phyloP scores from a whole-genome alignment of 2,888 invertebrate species.

The Parnassius smintheus region DNA sequence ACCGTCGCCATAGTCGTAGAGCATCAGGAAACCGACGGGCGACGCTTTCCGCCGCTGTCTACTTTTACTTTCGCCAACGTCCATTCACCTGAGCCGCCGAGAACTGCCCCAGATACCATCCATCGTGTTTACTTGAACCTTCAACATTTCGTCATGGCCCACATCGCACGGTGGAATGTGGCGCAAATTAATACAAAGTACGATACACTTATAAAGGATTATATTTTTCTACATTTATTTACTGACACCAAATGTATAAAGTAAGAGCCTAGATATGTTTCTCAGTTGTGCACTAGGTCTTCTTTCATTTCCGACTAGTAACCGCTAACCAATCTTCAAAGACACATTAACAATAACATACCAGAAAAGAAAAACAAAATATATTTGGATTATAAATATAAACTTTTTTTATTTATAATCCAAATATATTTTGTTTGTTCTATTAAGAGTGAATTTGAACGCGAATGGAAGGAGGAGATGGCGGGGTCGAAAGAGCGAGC shows the following conservation, averaged over 20 bases:
- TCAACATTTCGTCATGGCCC: slow-evolving; percentile 26
- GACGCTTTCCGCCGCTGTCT: slow-evolving; percentile 52
- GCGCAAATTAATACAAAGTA: slow-evolving; percentile 22
- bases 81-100: slow-evolving; percentile 62
- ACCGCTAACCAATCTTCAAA: too few relatives aligned
- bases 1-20: slow-evolving; percentile 14
- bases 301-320: too few relatives aligned
- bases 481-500: too few relatives aligned
- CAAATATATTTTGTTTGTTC: too few relatives aligned
- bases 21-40: slow-evolving; percentile 50
- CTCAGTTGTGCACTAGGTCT: too few relatives aligned
- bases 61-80: slow-evolving; percentile 74
- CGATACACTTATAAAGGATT: slow-evolving; percentile 11
- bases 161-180: slow-evolving; percentile 25
- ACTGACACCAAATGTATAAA: not conserved
- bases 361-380: too few relatives aligned
- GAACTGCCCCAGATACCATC: slow-evolving; percentile 40
- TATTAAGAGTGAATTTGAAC: too few relatives aligned
- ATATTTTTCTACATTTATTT: slow-evolving; percentile 4
- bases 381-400: too few relatives aligned
- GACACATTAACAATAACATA: too few relatives aligned
- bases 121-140: slow-evolving; percentile 33
- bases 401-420: too few relatives aligned
- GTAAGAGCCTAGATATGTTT: too few relatives aligned
- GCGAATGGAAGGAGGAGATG: too few relatives aligned